These are phyloP conservation scores for Diadumene lineata DNA, from an alignment of 92 coral and sea anemone species.

Conservation along the genomic window DNA sequence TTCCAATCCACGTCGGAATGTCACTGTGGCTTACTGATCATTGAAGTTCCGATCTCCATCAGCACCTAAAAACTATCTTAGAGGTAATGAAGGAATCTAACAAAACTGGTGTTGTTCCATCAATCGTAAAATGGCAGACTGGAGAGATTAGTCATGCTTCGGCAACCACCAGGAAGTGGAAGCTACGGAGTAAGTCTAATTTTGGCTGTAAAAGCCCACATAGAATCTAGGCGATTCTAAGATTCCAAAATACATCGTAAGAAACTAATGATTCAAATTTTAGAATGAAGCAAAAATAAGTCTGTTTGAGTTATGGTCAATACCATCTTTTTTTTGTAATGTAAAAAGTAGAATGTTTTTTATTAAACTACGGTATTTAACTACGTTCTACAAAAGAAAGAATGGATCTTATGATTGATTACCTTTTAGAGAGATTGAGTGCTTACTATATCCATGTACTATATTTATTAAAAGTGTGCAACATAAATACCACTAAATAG, in stretches of 20 bases:
- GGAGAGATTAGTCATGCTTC: neutral
- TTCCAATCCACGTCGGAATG: constrained; percentile 8
- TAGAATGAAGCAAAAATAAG: neutral
- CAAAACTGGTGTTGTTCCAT: neutral
- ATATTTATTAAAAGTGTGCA: too few relatives aligned
- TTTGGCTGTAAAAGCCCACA: neutral
- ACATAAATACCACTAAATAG: too few relatives aligned
- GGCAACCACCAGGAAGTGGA: constrained; percentile 8
- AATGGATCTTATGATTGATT: too few relatives aligned
- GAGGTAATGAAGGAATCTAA: neutral
- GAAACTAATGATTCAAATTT: neutral
- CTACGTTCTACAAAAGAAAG: too few relatives aligned
- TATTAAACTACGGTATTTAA: too few relatives aligned
- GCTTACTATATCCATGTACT: too few relatives aligned
- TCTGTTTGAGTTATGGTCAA: neutral
- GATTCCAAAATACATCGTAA: neutral
- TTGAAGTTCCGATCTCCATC: constrained; percentile 1
- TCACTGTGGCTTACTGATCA: constrained; percentile 4
- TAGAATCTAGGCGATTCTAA: neutral
- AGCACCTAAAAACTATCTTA: neutral
- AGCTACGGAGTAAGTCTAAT: constrained; percentile 2
- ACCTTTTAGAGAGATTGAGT: too few relatives aligned
- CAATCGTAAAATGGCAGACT: neutral
- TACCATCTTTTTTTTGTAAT: too few relatives aligned
- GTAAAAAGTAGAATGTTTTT: too few relatives aligned